Base-by-base conservation (phyloP, 2,888 invertebrate genomes). In the Chamaedrilus cognettii region DNA sequence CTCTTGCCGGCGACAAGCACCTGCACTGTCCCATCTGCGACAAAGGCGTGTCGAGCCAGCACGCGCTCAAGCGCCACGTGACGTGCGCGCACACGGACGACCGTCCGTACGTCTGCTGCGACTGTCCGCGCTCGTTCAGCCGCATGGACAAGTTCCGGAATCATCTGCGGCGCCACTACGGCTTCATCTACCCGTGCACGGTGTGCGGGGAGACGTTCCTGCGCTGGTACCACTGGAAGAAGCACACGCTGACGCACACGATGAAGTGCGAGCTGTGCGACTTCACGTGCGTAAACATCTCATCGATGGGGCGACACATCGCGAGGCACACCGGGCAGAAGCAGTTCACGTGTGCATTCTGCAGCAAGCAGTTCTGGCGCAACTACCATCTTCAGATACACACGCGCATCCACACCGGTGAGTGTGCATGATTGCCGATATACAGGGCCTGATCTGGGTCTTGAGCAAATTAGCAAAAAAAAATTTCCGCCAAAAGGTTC, bases 71-170 rank as follows among this genome's bases (percentile, higher is more conserved):
- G 50, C 62, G 62, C 31, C 62, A 62, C 32, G 52, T 62, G n/a
- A 49, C 30, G 51, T 62, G 33, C 3, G 30, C 49, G n/a, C 62
- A 62, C 32, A 31, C 31, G 30, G 51, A 62, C 51, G 62, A 62
- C 30, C 50, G 62, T 5, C 62, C 62, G 31, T 62, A 62, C 51
- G 62, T 62, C 1, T 62, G 62, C 62, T 62, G 62, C 51, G 62
- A 62, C 31, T 62, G 62, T 31, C 50, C 49, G 30, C 49, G 51
- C 23, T 31, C 62, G 5, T 62, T 62, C 50, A 62, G 50, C 3
- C 62, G 62, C n/a, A 49, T 49, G 15, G 62, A 62, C 32, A 62
- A 62, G 32, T 52, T 52, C 26, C 55, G 55, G 5, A 52, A 52
- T 52, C 55, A 52, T 23, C 26, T 52, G 28, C 11, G 55, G 19